Evolutionary conservation across 30 jellyfish, hydroid and myxozoan species (phyloP), one percentile per base, ranked within the genome.

Genomic region (Aurelia aurita): DNA sequence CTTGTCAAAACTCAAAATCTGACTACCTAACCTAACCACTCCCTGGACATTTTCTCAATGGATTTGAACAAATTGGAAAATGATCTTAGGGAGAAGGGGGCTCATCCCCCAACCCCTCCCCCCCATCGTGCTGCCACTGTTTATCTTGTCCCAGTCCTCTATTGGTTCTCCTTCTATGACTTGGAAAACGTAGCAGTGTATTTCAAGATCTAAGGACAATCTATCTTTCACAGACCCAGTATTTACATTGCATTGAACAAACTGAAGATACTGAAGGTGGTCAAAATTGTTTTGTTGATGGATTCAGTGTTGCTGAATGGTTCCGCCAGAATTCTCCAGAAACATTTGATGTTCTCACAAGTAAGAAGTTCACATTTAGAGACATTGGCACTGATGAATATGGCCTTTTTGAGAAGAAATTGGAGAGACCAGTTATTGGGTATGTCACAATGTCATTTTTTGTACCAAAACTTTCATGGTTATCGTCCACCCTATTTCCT

Each of bases 201-300:
- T 39, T 1, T 39, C 16, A 7, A 39, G 51, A 3, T 39, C 51
- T 39, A 39, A 39, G 51, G 51, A 7, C 15, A 39, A 6, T 3
- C 16, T n/a, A 7, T 57, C 14, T 25, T 23, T 62, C 46, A 18
- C 64, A 89, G 97, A 74, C 70, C 29, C 97, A 89, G 35, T 44
- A 71, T 44, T 90, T 89, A 13, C 97, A 89, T 70, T 89, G 91
- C 90, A 81, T 89, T 58, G 82, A 82, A 27, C 97, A 89, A 60
- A 65, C 85, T 35, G 73, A 21, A 26, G 90, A 70, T 44, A 14
- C 73, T 7, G 66, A 62, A n/a, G 90, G 85, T 20, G 97, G 95
- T 3, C 90, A 29, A 8, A 89, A 59, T 64, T 89, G 31, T 58
- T 71, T 89, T 26, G 94, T 80, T 34, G 97, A 89, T 66, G 97